These are phyloP conservation scores for Palythoa grandiflora DNA, from an alignment of 92 coral and sea anemone genomes.

Conservation along the genomic window DNA sequence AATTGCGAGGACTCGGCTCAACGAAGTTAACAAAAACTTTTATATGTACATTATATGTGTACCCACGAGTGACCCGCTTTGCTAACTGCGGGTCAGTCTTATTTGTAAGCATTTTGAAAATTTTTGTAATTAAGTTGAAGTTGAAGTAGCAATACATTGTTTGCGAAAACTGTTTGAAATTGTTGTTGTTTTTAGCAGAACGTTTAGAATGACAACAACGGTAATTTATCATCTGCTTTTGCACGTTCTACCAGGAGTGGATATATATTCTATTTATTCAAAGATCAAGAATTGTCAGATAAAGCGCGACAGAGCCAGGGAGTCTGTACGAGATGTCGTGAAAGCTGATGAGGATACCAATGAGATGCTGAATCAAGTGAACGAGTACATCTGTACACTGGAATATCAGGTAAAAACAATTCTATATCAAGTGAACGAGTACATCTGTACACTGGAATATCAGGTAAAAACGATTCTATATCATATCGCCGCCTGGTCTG, in stretches of 20 bases:
- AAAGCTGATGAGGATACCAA: constrained; percentile 54
- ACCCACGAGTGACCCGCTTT: no score
- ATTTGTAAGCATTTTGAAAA: no score
- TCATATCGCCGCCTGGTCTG: background rate
- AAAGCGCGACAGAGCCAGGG: constrained; percentile 64
- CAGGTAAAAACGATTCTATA: constrained; percentile 35
- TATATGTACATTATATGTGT: no score
- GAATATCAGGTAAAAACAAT: constrained; percentile 49
- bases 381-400: constrained; percentile 50
- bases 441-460: constrained; percentile 46
- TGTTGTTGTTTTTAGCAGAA: no score
- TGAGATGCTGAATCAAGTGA: constrained; percentile 42
- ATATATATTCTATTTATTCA: constrained; percentile 65
- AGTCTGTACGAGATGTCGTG: constrained; percentile 54
- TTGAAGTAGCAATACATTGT: no score
- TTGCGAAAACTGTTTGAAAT: no score
- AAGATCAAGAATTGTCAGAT: constrained; percentile 62
- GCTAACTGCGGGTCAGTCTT: no score
- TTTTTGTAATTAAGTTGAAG: no score
- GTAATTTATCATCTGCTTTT: background rate
- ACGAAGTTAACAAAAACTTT: no score
- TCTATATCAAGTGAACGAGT: constrained; percentile 37
- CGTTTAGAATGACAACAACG: no score
- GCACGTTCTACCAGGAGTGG: constrained; percentile 56
- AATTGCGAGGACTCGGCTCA: no score